phyloP scores from a whole-genome alignment of 2,888 invertebrate species.

The Leptinotarsa juncta region DNA sequence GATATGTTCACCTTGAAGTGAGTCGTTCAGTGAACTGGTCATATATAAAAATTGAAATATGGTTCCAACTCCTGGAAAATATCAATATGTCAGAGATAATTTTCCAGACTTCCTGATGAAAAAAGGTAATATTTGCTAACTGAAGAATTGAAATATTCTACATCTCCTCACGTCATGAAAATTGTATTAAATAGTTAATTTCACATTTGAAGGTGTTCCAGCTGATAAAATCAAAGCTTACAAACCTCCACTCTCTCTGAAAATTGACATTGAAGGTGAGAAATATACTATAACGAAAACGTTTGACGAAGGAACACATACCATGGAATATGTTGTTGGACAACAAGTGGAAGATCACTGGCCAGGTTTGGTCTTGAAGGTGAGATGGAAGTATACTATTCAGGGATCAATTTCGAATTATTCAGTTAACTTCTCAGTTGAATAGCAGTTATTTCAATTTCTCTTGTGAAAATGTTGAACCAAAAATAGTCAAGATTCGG shows the following conservation, averaged over 20 bases:
- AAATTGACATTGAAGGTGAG: conserved; percentile 3
- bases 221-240: background rate
- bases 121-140: background rate
- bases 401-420: background rate
- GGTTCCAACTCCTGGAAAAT: background rate
- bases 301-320: background rate
- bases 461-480: too few relatives aligned
- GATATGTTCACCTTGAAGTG: background rate
- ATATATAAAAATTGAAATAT: background rate
- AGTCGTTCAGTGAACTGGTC: background rate
- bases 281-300: conserved; percentile 1
- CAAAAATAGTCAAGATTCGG: too few relatives aligned
- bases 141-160: background rate
- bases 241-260: background rate
- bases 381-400: background rate
- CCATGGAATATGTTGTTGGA: conserved; percentile 1
- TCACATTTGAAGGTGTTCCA: background rate
- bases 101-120: background rate
- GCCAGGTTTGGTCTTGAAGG: conserved; percentile 1
- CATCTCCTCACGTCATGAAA: too few relatives aligned
- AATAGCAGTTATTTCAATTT: too few relatives aligned
- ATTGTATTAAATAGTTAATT: background rate
- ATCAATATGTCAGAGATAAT: background rate
- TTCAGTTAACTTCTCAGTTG: background rate
- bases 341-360: conserved; percentile 4